phyloP scores from a whole-genome alignment of 2,113 vertebrate genomes.

The Gobius niger region DNA sequence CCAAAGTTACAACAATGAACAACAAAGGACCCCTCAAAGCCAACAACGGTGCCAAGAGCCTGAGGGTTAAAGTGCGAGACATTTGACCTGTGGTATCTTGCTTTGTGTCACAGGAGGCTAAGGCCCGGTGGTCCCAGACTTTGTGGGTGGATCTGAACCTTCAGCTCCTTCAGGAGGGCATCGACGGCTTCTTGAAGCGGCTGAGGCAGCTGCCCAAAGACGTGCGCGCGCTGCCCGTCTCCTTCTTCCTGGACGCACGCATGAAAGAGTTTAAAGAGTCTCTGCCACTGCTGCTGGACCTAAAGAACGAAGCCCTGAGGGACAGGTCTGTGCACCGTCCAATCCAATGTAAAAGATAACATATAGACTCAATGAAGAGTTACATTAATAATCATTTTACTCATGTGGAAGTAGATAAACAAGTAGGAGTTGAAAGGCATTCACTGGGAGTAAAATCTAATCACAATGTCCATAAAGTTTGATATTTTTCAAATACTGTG shows the following conservation, averaged over 20 bases:
- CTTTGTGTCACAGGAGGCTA: constrained; percentile 78
- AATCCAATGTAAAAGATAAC: neutral
- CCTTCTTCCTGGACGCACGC: constrained; percentile 81
- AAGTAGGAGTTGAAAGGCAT: too few relatives aligned
- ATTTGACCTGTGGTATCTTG: neutral
- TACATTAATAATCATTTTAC: too few relatives aligned
- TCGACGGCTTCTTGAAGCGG: constrained; percentile 81
- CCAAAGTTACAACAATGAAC: too few relatives aligned
- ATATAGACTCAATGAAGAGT: too few relatives aligned
- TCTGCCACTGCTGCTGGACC: constrained; percentile 88
- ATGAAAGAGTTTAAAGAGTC: constrained; percentile 94
- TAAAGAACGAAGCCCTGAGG: constrained; percentile 93
- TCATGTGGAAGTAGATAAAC: too few relatives aligned
- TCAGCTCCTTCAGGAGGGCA: constrained; percentile 86
- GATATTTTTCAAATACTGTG: too few relatives aligned
- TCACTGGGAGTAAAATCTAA: too few relatives aligned
- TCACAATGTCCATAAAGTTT: too few relatives aligned
- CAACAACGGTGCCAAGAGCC: too few relatives aligned
- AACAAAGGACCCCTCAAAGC: too few relatives aligned
- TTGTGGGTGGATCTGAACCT: constrained; percentile 91
- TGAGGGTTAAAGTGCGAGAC: neutral
- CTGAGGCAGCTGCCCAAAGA: constrained; percentile 83
- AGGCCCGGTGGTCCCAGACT: constrained; percentile 90
- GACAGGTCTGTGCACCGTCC: constrained; percentile 80
- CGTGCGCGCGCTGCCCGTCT: constrained; percentile 77